Base-by-base conservation (phyloP, 64 coral and sea anemone species). In the Porites lutea region DNA sequence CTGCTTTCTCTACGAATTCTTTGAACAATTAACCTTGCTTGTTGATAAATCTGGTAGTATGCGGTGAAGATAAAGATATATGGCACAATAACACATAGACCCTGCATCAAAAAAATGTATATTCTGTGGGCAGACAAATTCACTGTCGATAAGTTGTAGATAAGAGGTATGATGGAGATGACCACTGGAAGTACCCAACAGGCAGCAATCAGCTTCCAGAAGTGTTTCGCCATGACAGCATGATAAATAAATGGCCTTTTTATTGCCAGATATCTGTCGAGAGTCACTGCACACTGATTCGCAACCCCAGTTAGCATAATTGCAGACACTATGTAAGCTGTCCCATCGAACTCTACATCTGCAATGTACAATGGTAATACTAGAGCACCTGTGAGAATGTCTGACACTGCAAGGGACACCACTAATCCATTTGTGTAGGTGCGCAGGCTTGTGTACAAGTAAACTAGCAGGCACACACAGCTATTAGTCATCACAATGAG, bases 401-500 rank as follows among this genome's bases (percentile, higher is more conserved):
- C 93, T 6, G 93, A 95, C 58, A 95, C 81, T 8, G 93, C 93
- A 16, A 95, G 93, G 46, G 93, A 95, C 37, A 88, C 89, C 46
- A 95, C 93, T 37, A 95, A 86, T 7, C 80, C 93, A 52, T 95
- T 95, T 45, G 93, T 95, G 44, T 95, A 95, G 10, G 79, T 90
- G 43, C 86, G 53, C 7, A 94, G 74, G 6, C 53, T 94, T 19
- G 71, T 82, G 12, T 94, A 59, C 78, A 76, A 21, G 58, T 94
- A 94, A 5, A 94, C 86, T 53, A 94, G 65, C 57, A 75, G 58
- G 13, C 92, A 94, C 13, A 94, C 92, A 74, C 86, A 71, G 50
- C 77, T 83, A 63, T 94, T 94, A n/a, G 92, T 47, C 5, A 65
- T 87, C 18, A 94, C 86, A 23, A 94, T 65, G 19, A 83, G 52